phyloP scores from a whole-genome alignment of 2,113 vertebrate species.

The Melanerpes aurifrons region DNA sequence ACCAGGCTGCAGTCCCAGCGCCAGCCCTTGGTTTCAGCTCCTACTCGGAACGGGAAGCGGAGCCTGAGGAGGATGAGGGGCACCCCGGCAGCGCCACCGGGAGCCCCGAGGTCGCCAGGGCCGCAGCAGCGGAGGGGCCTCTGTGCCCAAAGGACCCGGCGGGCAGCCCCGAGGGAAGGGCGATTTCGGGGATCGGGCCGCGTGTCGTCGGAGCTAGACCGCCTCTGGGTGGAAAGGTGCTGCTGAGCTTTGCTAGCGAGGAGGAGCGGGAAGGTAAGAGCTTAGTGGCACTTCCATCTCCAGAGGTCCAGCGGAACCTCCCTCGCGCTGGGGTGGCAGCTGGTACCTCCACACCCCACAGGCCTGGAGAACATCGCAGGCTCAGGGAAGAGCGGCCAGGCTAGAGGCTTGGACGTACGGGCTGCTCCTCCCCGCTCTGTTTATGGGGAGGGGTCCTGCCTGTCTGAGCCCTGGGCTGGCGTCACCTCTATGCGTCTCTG shows the following conservation, averaged over 20 bases:
- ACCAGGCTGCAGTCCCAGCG: fast-evolving
- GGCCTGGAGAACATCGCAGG: too few species aligned
- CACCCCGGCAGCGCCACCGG: not conserved
- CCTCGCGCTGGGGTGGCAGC: too few species aligned
- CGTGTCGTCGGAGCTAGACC: not conserved
- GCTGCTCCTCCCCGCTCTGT: not conserved
- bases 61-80: not conserved
- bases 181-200: not conserved
- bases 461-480: too few species aligned
- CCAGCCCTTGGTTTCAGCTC: not conserved
- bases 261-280: constrained; percentile 53
- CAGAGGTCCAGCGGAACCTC: not conserved
- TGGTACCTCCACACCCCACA: too few species aligned
- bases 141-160: too few species aligned
- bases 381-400: too few species aligned
- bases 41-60: not conserved
- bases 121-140: not conserved
- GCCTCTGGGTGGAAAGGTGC: not conserved
- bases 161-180: not conserved
- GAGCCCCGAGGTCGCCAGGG: not conserved
- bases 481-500: fast-evolving
- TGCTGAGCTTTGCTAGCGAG: constrained; percentile 46
- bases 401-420: not conserved
- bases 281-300: fast-evolving
- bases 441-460: too few species aligned